Base-by-base conservation (phyloP, 2,113 vertebrate species). In the Felis chaus region DNA sequence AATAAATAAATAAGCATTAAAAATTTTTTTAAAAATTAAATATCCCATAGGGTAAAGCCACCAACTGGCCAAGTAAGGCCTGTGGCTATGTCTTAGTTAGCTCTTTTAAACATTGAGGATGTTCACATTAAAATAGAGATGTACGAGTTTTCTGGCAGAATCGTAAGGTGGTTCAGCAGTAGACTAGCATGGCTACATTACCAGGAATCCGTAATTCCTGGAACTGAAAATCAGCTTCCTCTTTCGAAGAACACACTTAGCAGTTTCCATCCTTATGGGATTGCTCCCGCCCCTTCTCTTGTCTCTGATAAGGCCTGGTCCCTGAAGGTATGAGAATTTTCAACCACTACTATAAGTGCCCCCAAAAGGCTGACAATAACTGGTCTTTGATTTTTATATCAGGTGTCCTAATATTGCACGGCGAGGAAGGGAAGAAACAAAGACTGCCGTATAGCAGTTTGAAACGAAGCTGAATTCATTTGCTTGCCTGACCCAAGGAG, bases 211-310 rank as follows among this genome's bases (percentile, higher is more conserved):
- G 7, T 45, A 79, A 5, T 25, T 57, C 48, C 76, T 55, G 61
- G 16, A 63, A 16, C 80, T 33, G 65, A 53, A 48, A 27, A 19
- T 33, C 39, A 55, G 53, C 7, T 50, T 83, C 78, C 8, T 27
- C 29, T 16, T 68, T 66, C 3, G 19, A n/a, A 27, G 33, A 1
- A 10, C 19, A 0, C 1, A 3, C 76, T 39, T 45, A 25, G 33
- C 53, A 16, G 12, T 29, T 23, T 25, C 21, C 4, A 2, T 21
- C 33, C 1, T 68, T 66, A 23, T 11, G 2, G 5, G 1, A 4
- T 39, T 33, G n/a, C 2, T 9, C 13, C 39, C n/a, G 8, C 55
- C 55, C 25, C 12, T 76, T 61, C 13, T 61, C 45, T 68, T 4
- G 12, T 61, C 66, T 89, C 8, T 15, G 27, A 66, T 45, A 10